A percentile compares a stretch with the other conserved stretches of the same genome.
Conservation (phyloP, 2,113 vertebrate species). For the Odontesthes bonariensis region DNA sequence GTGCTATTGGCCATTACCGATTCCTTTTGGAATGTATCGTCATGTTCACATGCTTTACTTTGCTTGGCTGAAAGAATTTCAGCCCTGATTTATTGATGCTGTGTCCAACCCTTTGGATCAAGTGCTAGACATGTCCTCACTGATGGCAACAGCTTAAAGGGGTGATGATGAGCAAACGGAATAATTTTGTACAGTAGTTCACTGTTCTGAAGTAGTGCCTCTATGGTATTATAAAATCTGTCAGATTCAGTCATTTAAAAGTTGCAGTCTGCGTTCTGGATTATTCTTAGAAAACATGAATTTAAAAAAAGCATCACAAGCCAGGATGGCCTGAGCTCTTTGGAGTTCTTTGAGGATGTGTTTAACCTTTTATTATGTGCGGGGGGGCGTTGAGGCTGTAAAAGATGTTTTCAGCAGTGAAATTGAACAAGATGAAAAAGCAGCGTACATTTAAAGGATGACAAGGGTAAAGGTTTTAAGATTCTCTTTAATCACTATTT, state of each 20-base stretch:
- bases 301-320: constrained; percentile 13
- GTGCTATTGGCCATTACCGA: not conserved
- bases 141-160: constrained; percentile 27
- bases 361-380: constrained; percentile 51
- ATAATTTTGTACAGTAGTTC: constrained; percentile 18
- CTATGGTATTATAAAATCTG: constrained; percentile 53
- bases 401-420: constrained; percentile 28
- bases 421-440: constrained; percentile 38
- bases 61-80: constrained; percentile 19
- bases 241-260: constrained; percentile 42
- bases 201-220: constrained; percentile 37
- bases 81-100: constrained; percentile 51
- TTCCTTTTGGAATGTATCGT: constrained; percentile 11
- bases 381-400: not conserved
- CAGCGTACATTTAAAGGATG: constrained; percentile 27
- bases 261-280: constrained; percentile 26
- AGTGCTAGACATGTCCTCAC: constrained; percentile 39
- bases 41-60: constrained; percentile 6
- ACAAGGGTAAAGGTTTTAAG: constrained; percentile 31
- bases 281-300: constrained; percentile 52
- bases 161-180: constrained; percentile 34
- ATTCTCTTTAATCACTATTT: constrained; percentile 52
- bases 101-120: constrained; percentile 48
- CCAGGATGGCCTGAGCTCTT: constrained; percentile 19
- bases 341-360: constrained; percentile 36